Conservation (phyloP, 2,113 vertebrate genomes). For the mouse (Mus musculus) region DNA sequence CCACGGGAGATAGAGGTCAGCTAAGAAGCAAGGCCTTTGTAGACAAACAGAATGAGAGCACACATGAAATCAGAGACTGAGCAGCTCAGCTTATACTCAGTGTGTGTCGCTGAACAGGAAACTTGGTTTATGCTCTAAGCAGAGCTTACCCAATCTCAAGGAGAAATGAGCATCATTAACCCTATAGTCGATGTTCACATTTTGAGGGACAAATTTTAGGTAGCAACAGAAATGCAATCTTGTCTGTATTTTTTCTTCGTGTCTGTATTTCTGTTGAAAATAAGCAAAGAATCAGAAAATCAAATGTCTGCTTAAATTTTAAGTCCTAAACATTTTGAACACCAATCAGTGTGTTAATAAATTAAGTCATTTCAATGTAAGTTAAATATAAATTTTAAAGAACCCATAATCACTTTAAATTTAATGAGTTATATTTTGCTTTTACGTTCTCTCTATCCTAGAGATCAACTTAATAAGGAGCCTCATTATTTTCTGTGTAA, state of each 20-base stretch:
- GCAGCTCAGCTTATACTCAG: too few species aligned
- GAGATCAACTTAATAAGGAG: not conserved
- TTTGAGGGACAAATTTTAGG: not conserved
- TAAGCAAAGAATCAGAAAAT: not conserved
- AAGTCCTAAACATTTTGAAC: not conserved
- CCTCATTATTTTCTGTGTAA: not conserved
- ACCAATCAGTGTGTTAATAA: not conserved
- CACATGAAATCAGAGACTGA: not conserved
- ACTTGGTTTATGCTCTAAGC: not conserved
- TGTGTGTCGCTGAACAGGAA: not conserved
- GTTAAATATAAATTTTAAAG: not conserved
- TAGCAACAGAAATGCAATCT: not conserved
- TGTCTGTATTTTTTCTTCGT: not conserved
- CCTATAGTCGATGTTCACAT: not conserved
- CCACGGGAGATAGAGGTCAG: accelerated
- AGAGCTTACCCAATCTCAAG: not conserved
- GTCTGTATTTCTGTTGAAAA: not conserved
- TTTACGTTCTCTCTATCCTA: not conserved
- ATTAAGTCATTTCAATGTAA: not conserved
- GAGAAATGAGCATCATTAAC: not conserved
- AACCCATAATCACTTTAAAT: not conserved
- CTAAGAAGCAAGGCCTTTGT: not conserved
- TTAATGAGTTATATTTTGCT: not conserved
- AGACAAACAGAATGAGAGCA: not conserved
- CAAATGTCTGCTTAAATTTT: not conserved